These are phyloP conservation scores for Podilymbus podiceps DNA, from an alignment of 2,113 vertebrate genomes.

Conservation along the genomic window DNA sequence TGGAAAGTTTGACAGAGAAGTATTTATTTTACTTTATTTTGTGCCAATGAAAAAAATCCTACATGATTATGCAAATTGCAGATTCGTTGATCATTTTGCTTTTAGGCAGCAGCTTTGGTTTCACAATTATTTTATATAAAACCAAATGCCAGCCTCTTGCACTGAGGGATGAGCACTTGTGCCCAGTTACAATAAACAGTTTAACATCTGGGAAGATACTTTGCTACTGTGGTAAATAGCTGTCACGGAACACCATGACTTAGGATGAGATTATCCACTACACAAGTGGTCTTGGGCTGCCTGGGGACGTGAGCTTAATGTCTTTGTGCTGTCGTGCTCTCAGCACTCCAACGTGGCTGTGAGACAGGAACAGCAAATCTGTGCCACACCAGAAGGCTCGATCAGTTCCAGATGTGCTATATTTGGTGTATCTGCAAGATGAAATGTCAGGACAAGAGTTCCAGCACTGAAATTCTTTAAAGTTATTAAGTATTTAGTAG, in stretches of 20 bases:
- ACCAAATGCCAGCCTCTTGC: background rate
- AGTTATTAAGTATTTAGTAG: background rate
- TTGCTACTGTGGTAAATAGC: background rate
- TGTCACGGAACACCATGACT: background rate
- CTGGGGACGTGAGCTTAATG: background rate
- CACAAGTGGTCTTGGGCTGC: background rate
- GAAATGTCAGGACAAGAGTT: constrained; percentile 10
- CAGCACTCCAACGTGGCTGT: background rate
- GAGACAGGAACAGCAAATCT: constrained; percentile 1
- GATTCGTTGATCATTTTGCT: background rate
- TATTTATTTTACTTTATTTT: background rate
- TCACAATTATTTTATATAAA: background rate
- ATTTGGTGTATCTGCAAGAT: constrained; percentile 21
- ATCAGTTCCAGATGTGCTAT: constrained; percentile 43
- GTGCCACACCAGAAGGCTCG: background rate
- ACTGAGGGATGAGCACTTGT: background rate
- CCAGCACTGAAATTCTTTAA: background rate
- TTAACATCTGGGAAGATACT: background rate
- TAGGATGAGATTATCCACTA: background rate
- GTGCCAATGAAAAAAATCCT: background rate
- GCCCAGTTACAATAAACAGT: background rate
- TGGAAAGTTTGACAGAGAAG: background rate
- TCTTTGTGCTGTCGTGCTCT: background rate
- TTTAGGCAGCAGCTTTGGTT: background rate
- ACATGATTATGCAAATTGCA: background rate